These are phyloP conservation scores for Sclerurus mexicanus DNA, from an alignment of 2,113 vertebrate species.

Conservation along the genomic window DNA sequence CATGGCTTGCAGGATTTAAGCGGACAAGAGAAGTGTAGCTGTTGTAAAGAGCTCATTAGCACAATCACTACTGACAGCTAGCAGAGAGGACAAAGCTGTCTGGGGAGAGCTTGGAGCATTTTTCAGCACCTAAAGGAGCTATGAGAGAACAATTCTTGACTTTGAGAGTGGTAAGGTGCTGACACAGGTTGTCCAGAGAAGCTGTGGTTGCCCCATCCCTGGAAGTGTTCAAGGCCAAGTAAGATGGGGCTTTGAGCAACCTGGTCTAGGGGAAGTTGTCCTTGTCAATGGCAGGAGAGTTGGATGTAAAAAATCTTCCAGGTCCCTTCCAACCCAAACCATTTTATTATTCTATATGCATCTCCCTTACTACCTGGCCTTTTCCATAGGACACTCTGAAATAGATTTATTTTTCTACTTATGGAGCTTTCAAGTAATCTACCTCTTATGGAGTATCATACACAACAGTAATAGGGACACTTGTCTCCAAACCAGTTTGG, in stretches of 20 bases:
- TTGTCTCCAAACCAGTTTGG: not conserved
- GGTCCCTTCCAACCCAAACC: not conserved
- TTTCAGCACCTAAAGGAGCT: not conserved
- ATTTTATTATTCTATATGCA: not conserved
- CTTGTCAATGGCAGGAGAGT: not conserved
- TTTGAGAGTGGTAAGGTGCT: not conserved
- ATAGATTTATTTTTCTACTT: not conserved
- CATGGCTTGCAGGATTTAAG: not conserved
- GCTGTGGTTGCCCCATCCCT: not conserved
- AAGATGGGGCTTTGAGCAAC: not conserved
- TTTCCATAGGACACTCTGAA: not conserved
- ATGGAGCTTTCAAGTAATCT: not conserved
- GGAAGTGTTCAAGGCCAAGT: not conserved
- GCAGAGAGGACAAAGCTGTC: not conserved
- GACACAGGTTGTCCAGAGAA: not conserved
- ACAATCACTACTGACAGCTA: not conserved
- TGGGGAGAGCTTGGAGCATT: not conserved
- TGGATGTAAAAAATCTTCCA: not conserved
- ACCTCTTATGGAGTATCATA: not conserved
- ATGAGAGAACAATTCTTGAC: not conserved
- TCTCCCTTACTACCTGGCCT: not conserved
- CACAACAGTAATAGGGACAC: not conserved
- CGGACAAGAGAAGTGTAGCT: fast-evolving
- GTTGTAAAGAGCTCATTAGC: not conserved
- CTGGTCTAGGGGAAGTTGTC: not conserved